phyloP scores from a whole-genome alignment of 2,888 invertebrate genomes.

The Dolomedes plantarius region DNA sequence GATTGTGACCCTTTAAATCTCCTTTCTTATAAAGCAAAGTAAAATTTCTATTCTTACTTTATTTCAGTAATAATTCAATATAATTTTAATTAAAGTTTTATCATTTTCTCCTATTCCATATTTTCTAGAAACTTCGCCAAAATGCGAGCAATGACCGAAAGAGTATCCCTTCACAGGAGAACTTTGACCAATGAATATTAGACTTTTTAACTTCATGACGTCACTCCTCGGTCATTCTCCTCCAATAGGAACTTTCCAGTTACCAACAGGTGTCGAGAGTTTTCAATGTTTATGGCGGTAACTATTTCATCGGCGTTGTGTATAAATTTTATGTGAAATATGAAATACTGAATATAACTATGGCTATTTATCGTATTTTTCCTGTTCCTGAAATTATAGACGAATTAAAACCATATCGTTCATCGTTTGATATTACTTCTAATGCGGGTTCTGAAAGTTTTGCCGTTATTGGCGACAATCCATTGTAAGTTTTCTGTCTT shows the following conservation, averaged over 20 bases:
- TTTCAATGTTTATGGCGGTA: conserved; percentile 53
- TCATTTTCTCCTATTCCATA: too few relatives aligned
- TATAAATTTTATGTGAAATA: not conserved
- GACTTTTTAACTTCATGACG: conserved; percentile 26
- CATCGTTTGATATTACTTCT: not conserved
- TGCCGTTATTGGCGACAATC: conserved; percentile 26
- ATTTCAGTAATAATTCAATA: too few relatives aligned
- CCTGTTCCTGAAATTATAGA: conserved; percentile 22
- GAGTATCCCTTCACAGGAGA: not conserved
- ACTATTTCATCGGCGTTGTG: not conserved
- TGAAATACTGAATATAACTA: not conserved
- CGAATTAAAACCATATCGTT: not conserved
- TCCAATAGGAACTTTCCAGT: conserved; percentile 32
- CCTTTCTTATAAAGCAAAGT: too few relatives aligned
- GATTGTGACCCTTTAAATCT: too few relatives aligned
- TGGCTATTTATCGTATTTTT: conserved; percentile 34
- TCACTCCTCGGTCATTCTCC: conserved; percentile 23
- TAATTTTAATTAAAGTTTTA: too few relatives aligned
- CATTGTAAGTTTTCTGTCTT: conserved; percentile 19
- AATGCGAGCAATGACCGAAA: conserved; percentile 16
- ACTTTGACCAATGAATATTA: conserved; percentile 37
- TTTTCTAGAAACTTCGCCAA: too few relatives aligned
- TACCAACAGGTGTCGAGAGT: conserved; percentile 15
- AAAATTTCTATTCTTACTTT: too few relatives aligned
- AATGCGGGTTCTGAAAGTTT: conserved; percentile 22